These are phyloP conservation scores for Endotricha flammealis DNA, from an alignment of 2,888 invertebrate genomes.

Conservation along the genomic window DNA sequence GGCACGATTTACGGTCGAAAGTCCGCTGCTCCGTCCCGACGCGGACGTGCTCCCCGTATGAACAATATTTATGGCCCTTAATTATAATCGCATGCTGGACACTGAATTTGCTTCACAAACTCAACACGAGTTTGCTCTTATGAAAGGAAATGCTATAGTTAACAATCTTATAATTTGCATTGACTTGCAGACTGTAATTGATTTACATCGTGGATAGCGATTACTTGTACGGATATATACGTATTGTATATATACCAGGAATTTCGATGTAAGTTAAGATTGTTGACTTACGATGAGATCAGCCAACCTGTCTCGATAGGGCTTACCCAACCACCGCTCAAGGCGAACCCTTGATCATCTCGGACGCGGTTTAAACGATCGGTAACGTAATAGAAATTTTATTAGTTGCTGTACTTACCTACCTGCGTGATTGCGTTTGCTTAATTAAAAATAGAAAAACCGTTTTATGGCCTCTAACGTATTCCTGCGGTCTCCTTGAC, in stretches of 20 bases:
- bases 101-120: slow-evolving; percentile 38
- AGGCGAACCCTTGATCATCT: slow-evolving; percentile 40
- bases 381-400: slow-evolving; percentile 29
- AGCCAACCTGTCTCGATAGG: slow-evolving; percentile 27
- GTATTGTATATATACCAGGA: neutral
- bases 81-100: slow-evolving; percentile 42
- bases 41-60: slow-evolving; percentile 36
- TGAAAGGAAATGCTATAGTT: slow-evolving; percentile 26
- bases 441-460: slow-evolving; percentile 29
- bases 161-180: slow-evolving; percentile 19
- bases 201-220: slow-evolving; percentile 21
- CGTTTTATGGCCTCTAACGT: slow-evolving; percentile 31
- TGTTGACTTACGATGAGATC: slow-evolving; percentile 32
- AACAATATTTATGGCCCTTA: slow-evolving; percentile 51
- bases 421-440: slow-evolving; percentile 22
- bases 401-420: too few relatives aligned
- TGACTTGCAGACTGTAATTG: slow-evolving; percentile 23
- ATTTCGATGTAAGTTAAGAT: slow-evolving; percentile 24
- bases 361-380: slow-evolving; percentile 23
- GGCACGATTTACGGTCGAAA: slow-evolving; percentile 38
- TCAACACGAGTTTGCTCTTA: slow-evolving; percentile 29
- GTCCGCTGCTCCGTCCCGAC: slow-evolving; percentile 29
- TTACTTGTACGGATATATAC: slow-evolving; percentile 23
- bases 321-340: slow-evolving; percentile 38
- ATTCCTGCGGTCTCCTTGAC: slow-evolving; percentile 65